These are phyloP conservation scores for Nematostella vectensis DNA, from an alignment of 92 coral and sea anemone species.

Conservation along the genomic window DNA sequence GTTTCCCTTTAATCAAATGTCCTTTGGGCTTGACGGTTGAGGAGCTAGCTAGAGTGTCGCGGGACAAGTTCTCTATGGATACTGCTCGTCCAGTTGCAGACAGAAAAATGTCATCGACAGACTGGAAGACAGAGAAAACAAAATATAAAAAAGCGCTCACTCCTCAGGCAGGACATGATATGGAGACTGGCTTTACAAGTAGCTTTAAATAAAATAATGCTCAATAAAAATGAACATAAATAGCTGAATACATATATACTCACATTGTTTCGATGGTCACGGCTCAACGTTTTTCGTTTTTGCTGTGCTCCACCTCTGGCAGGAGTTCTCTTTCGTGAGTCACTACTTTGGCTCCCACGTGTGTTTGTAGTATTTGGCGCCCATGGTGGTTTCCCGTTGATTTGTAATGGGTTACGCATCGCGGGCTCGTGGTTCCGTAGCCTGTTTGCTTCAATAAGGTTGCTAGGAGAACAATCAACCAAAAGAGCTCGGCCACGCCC, in stretches of 20 bases:
- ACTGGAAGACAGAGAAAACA: constrained; percentile 25
- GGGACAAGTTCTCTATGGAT: constrained; percentile 34
- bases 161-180: too few relatives aligned
- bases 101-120: constrained; percentile 51
- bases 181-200: too few relatives aligned
- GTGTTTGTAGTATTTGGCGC: constrained; percentile 27
- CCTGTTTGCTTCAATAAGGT: not conserved
- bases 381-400: constrained; percentile 37
- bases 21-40: constrained; percentile 38
- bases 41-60: too few relatives aligned
- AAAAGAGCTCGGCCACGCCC: not conserved
- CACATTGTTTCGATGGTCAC: constrained; percentile 50
- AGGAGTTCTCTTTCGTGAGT: constrained; percentile 22
- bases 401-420: not conserved
- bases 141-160: too few relatives aligned
- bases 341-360: constrained; percentile 32
- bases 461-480: not conserved
- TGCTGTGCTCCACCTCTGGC: constrained; percentile 7
- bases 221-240: too few relatives aligned
- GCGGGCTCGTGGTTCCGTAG: constrained; percentile 2
- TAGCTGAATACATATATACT: too few relatives aligned
- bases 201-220: too few relatives aligned
- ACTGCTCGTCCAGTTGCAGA: constrained; percentile 66
- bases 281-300: constrained; percentile 13
- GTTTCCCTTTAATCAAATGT: constrained; percentile 56